A percentile compares a stretch with the other conserved stretches of the same genome.
Evolutionary conservation across 2,888 invertebrate species (phyloP).

Genomic region (Trachelus stipa): DNA sequence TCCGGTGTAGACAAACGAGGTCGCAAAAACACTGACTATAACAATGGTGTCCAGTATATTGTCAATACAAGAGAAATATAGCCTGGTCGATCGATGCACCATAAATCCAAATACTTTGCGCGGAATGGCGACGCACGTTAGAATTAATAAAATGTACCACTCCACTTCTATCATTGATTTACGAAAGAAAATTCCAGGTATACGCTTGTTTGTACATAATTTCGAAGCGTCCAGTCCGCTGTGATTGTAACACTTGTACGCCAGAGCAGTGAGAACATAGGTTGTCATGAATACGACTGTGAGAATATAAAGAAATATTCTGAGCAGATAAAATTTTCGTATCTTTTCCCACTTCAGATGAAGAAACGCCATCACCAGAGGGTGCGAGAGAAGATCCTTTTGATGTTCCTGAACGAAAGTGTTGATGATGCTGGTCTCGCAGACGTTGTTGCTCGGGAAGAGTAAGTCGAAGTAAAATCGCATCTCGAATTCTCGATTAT

Average conservation of each 20-base stretch:
- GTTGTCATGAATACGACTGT: slow-evolving; percentile 62
- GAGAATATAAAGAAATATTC: slow-evolving; percentile 58
- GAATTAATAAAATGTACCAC: slow-evolving; percentile 57
- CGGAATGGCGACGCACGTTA: slow-evolving; percentile 60
- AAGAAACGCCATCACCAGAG: slow-evolving; percentile 67
- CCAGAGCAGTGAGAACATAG: slow-evolving; percentile 58
- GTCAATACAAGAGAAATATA: slow-evolving; percentile 64
- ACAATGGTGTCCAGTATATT: slow-evolving; percentile 62
- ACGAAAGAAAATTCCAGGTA: slow-evolving; percentile 53
- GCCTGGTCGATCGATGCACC: slow-evolving; percentile 58
- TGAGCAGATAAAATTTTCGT: slow-evolving; percentile 64
- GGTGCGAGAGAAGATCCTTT: slow-evolving; percentile 66
- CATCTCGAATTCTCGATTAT: slow-evolving; percentile 63
- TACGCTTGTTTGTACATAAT: slow-evolving; percentile 52
- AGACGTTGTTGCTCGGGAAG: slow-evolving; percentile 59
- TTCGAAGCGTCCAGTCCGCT: slow-evolving; percentile 48
- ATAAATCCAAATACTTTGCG: slow-evolving; percentile 62
- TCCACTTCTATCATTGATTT: slow-evolving; percentile 56
- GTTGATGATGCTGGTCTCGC: slow-evolving; percentile 67
- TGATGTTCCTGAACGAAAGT: slow-evolving; percentile 66
- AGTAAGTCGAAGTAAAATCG: slow-evolving; percentile 61
- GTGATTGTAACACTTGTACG: slow-evolving; percentile 60
- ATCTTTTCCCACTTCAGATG: slow-evolving; percentile 68
- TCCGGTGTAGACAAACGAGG: slow-evolving; percentile 60
- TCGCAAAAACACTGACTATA: slow-evolving; percentile 58